A percentile compares a stretch with the other conserved stretches of the same genome.
These are phyloP conservation scores for Labeo catla DNA, from an alignment of 2,113 vertebrate genomes.

Conservation along the genomic window DNA sequence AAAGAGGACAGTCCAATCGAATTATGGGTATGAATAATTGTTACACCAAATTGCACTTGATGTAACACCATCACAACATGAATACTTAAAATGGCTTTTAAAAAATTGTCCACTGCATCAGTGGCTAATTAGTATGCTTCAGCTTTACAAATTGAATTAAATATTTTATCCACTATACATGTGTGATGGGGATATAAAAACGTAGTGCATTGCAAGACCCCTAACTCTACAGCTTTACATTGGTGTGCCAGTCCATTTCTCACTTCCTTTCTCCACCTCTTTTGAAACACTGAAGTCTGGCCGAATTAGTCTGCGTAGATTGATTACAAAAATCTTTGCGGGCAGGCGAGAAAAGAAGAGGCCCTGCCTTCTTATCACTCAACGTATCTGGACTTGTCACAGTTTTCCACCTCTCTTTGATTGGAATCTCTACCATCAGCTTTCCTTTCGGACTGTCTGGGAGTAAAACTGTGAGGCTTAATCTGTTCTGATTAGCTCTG, in stretches of 20 bases:
- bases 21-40: not conserved
- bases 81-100: not conserved
- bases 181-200: not conserved
- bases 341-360: constrained; percentile 7
- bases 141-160: not conserved
- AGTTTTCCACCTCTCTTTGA: constrained; percentile 47
- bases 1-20: not conserved
- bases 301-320: constrained; percentile 36
- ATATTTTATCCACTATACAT: not conserved
- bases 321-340: constrained; percentile 46
- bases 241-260: not conserved
- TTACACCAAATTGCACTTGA: not conserved
- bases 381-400: constrained; percentile 43
- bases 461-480: constrained; percentile 21
- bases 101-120: not conserved
- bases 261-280: constrained; percentile 7
- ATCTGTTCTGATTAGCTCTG: constrained; percentile 26
- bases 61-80: not conserved
- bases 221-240: not conserved
- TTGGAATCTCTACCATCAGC: constrained; percentile 45
- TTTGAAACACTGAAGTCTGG: not conserved
- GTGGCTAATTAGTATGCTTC: not conserved
- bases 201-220: not conserved
- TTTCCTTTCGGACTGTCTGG: not conserved
- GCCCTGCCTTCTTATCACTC: constrained; percentile 47